A percentile compares a stretch with the other conserved stretches of the same genome.
phyloP scores from a whole-genome alignment of 1,140 invertebrate genomes.

The Penaeus chinensis region DNA sequence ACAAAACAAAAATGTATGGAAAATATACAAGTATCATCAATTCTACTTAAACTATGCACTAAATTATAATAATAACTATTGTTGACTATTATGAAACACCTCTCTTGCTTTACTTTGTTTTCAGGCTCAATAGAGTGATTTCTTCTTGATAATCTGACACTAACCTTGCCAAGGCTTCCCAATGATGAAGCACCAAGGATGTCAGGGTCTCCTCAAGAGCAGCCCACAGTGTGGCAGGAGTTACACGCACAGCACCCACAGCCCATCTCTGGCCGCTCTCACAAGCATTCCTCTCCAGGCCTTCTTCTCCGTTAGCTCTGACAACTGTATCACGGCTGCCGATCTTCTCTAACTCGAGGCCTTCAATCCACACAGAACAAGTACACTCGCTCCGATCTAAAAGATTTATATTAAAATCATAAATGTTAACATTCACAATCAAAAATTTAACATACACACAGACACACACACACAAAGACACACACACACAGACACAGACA shows the following conservation, averaged over 20 bases:
- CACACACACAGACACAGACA: no score
- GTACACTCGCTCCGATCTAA: constrained; percentile 49
- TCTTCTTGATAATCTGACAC: background rate
- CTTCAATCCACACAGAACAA: constrained; percentile 57
- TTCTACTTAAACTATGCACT: no score
- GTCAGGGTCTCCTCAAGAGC: constrained; percentile 52
- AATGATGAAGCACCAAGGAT: constrained; percentile 49
- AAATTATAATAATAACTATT: no score
- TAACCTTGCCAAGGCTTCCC: constrained; percentile 45
- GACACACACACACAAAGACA: no score
- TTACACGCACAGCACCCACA: constrained; percentile 47
- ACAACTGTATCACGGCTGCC: constrained; percentile 4
- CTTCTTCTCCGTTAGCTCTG: constrained; percentile 29
- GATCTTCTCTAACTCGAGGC: constrained; percentile 26
- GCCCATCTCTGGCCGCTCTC: constrained; percentile 36
- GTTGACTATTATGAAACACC: no score
- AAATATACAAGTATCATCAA: no score
- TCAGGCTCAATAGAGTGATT: no score
- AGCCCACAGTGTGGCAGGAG: constrained; percentile 51
- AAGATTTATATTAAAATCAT: background rate
- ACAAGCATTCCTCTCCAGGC: background rate
- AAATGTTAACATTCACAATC: no score
- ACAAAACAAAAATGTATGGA: background rate
- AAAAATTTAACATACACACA: no score
- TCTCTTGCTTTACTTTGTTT: no score